Evolutionary conservation across 2,888 invertebrate species (phyloP), one percentile per base, ranked within the genome.

Genomic region (Parnassius mnemosyne): DNA sequence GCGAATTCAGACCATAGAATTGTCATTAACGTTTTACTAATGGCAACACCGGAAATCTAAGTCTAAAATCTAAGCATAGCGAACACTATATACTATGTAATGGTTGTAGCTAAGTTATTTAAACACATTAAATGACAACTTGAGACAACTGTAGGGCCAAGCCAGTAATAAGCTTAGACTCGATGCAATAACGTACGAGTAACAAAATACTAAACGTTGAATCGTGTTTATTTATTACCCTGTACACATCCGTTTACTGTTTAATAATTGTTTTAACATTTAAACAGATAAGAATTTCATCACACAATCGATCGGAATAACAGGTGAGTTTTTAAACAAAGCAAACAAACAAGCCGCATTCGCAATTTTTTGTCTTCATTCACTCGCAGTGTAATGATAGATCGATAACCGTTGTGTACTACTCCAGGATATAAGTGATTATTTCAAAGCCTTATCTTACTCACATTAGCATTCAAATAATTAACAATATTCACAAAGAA

Each of bases 341-440:
- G 84, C 77, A 84, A 86, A 87, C 86, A 88, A 89, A 88, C 87
- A 87, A 83, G 69, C 77, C 75, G 73, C 80, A 80, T 79, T 78
- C 71, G 72, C 64, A 71, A 76, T 69, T 70, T 69, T 64, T 59
- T 65, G 64, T 59, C 66, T 76, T 73, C 79, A 82, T 81, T 83
- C 77, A 83, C 62, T 65, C 65, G 43, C 60, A 61, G 65, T 60
- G 55, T 34, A 34, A 50, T 53, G 56, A 55, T 57, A 60, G 46
- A 66, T 52, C 16, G 20, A 52, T 41, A 41, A 42, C 51, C 54
- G 59, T 42, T 63, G 55, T 47, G 60, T 43, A 47, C 34, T n/a
- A 16, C n/a, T 34, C 7, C 51, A 12, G 51, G 12, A 10, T 12
- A 51, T 46, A 50, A 20, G 9, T 41, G 50, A 62, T 61, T 58